Percentiles rank a stretch among this genome's conserved stretches.
These are phyloP conservation scores for Monomorium pharaonis DNA, from an alignment of 1,140 invertebrate genomes.

Conservation along the genomic window DNA sequence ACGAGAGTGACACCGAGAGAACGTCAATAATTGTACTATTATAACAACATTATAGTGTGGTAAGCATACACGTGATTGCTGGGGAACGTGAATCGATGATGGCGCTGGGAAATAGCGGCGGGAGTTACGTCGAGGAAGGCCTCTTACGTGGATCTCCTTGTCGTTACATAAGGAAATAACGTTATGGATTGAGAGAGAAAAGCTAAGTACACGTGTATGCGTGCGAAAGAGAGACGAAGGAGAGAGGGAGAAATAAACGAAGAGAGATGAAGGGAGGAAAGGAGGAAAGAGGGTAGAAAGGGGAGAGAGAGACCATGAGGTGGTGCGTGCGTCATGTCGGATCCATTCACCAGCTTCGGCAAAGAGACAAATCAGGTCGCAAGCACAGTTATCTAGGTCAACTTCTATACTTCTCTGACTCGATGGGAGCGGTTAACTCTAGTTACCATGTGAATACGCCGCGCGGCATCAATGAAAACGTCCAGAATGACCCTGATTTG, in stretches of 20 bases:
- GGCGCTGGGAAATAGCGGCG: constrained; percentile 28
- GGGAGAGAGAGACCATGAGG: constrained; percentile 1
- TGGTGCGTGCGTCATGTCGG: constrained; percentile 78
- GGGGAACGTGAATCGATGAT: constrained; percentile 35
- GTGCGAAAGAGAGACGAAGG: not conserved
- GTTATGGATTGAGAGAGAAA: constrained; percentile 58
- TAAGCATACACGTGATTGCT: constrained; percentile 19
- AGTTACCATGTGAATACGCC: constrained; percentile 69
- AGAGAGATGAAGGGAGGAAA: not conserved
- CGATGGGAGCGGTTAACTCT: constrained; percentile 69
- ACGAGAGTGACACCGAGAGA: not conserved
- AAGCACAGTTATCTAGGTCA: constrained; percentile 77
- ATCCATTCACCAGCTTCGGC: constrained; percentile 79
- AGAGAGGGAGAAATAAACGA: not conserved
- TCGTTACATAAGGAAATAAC: constrained; percentile 73
- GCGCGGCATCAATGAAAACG: constrained; percentile 70
- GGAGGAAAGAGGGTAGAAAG: not conserved
- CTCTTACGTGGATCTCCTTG: constrained; percentile 60
- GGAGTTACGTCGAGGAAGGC: constrained; percentile 17
- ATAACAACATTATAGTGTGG: not conserved
- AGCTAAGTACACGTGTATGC: not conserved
- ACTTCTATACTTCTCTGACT: constrained; percentile 70
- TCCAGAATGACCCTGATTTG: constrained; percentile 62
- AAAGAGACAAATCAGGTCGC: constrained; percentile 72
- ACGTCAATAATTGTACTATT: constrained; percentile 14